phyloP scores from a whole-genome alignment of 2,888 invertebrate species.

The Tuta absoluta region DNA sequence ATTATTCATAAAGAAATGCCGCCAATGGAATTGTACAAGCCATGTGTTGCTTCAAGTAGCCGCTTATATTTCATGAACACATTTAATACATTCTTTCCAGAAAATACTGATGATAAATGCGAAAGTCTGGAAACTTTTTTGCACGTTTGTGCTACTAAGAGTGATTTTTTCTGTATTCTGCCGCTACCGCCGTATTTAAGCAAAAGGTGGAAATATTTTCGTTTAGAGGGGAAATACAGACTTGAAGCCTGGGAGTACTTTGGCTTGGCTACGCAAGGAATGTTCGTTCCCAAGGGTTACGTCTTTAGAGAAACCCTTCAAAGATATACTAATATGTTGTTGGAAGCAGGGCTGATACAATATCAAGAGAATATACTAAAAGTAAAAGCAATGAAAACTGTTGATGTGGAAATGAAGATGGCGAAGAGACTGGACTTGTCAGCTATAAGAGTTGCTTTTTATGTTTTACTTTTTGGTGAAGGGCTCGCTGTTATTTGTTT shows the following conservation, averaged over 20 bases:
- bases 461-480: neutral
- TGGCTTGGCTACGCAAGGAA: neutral
- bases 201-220: neutral
- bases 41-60: neutral
- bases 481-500: neutral
- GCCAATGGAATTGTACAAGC: neutral
- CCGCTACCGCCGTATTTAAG: neutral
- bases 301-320: neutral
- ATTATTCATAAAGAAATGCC: neutral
- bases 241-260: neutral
- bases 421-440: neutral
- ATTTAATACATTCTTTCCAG: constrained; percentile 6
- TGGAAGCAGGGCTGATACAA: neutral
- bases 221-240: neutral
- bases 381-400: neutral
- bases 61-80: neutral
- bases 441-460: neutral
- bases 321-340: neutral
- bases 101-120: neutral
- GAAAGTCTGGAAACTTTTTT: neutral
- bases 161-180: neutral
- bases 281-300: neutral
- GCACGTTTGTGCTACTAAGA: neutral
- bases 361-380: neutral
- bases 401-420: neutral